Conservation (phyloP, 2,797 vertebrate species). For the Squalus acanthias region DNA sequence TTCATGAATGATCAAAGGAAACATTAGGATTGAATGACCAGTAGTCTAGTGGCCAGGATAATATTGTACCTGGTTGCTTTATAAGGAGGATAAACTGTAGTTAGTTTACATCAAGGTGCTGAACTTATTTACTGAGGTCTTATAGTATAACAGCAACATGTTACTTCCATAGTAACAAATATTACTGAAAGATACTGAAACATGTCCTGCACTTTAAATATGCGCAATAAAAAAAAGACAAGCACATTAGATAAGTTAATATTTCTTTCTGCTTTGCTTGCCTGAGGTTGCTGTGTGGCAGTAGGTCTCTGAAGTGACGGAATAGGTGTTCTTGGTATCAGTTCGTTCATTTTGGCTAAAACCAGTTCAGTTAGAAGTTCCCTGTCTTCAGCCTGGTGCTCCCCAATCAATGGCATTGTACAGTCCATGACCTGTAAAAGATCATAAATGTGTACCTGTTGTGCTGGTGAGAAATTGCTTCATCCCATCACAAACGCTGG, state of each 20-base stretch:
- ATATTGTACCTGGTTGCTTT: background rate
- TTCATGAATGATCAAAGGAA: background rate
- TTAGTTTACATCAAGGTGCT: background rate
- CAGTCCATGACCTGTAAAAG: constrained; percentile 82
- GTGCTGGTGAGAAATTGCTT: background rate
- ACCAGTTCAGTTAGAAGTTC: constrained; percentile 88
- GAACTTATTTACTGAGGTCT: background rate
- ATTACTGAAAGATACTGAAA: background rate
- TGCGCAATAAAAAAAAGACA: background rate
- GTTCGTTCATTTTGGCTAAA: constrained; percentile 82
- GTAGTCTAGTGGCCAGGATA: background rate
- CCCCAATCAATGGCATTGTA: constrained; percentile 90
- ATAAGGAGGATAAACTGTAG: background rate
- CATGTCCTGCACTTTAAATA: background rate
- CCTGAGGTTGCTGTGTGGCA: constrained; percentile 85
- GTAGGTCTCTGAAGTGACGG: constrained; percentile 76
- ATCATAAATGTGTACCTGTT: background rate
- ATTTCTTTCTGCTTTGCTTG: constrained; percentile 48
- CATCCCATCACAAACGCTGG: background rate
- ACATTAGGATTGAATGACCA: background rate
- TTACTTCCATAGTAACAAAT: background rate
- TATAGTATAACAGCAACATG: background rate
- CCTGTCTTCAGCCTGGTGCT: constrained; percentile 87
- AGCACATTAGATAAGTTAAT: background rate
- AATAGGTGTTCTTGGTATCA: constrained; percentile 64